phyloP scores from a whole-genome alignment of 2,888 invertebrate genomes.

The Drosophila birchii region DNA sequence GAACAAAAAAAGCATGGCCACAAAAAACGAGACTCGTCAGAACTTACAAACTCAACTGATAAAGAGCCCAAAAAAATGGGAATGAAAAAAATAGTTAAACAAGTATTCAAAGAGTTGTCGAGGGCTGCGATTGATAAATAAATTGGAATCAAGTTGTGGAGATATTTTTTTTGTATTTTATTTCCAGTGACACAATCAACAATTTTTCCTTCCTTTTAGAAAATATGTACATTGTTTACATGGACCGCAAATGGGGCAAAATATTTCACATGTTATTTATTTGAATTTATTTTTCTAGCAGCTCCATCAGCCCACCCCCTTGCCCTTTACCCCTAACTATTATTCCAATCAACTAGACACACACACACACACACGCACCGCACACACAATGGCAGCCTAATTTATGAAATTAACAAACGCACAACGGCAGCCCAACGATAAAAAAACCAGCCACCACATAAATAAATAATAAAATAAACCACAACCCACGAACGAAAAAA shows the following conservation, averaged over 20 bases:
- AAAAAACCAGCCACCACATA: conserved; percentile 56
- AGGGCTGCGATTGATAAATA: conserved; percentile 30
- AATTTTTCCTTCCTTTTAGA: not conserved
- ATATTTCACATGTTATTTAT: conserved; percentile 36
- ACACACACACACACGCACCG: conserved; percentile 17
- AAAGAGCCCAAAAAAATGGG: conserved; percentile 33
- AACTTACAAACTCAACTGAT: conserved; percentile 67
- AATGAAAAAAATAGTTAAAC: conserved; percentile 12
- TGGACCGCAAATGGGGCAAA: conserved; percentile 37
- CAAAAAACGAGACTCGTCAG: conserved; percentile 41
- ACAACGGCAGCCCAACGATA: conserved; percentile 42
- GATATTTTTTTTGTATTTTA: conserved; percentile 7
- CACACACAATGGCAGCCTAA: conserved; percentile 60
- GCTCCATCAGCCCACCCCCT: not conserved
- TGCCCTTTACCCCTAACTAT: conserved; percentile 33
- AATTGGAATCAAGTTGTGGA: conserved; percentile 28
- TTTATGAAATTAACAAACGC: conserved; percentile 74
- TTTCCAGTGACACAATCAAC: conserved; percentile 37
- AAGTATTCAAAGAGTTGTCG: conserved; percentile 44
- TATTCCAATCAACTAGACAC: conserved; percentile 35
- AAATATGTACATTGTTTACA: conserved; percentile 36
- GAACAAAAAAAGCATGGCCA: conserved; percentile 14
- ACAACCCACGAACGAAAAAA: conserved; percentile 17
- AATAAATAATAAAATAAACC: conserved; percentile 46
- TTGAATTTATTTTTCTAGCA: conserved; percentile 12